Conservation (phyloP, 2,888 invertebrate genomes). For the Lasioglossum lativentre region DNA sequence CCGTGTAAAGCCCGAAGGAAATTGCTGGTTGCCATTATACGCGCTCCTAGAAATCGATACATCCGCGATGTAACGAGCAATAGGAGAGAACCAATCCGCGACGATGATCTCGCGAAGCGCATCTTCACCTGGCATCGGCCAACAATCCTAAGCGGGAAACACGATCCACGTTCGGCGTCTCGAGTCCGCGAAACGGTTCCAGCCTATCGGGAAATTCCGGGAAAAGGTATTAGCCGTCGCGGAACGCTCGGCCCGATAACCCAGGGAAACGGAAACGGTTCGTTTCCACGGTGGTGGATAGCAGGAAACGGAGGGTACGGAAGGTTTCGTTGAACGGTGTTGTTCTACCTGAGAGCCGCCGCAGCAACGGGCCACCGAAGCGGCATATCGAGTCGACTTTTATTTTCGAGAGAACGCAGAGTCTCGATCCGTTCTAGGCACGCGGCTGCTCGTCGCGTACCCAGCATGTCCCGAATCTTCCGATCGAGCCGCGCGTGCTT, state of each 20-base stretch:
- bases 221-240: slow-evolving; percentile 48
- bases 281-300: slow-evolving; percentile 22
- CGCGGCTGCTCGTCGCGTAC: slow-evolving; percentile 25
- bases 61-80: slow-evolving; percentile 46
- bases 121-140: background rate
- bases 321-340: background rate
- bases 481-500: slow-evolving; percentile 18
- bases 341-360: background rate
- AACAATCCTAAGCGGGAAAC: slow-evolving; percentile 23
- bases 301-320: slow-evolving; percentile 26
- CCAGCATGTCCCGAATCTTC: slow-evolving; percentile 33
- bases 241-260: slow-evolving; percentile 42
- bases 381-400: background rate
- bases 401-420: slow-evolving; percentile 13
- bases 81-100: slow-evolving; percentile 16
- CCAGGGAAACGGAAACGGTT: slow-evolving; percentile 44
- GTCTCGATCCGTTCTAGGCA: slow-evolving; percentile 18
- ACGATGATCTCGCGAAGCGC: slow-evolving; percentile 34
- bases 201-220: slow-evolving; percentile 34
- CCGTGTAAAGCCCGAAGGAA: slow-evolving; percentile 37
- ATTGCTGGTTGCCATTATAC: slow-evolving; percentile 20
- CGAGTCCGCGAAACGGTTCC: background rate
- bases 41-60: slow-evolving; percentile 46
- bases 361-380: background rate
- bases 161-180: slow-evolving; percentile 9